Conservation (phyloP, 2,888 invertebrate genomes). For the Hyposoter dolosus region DNA sequence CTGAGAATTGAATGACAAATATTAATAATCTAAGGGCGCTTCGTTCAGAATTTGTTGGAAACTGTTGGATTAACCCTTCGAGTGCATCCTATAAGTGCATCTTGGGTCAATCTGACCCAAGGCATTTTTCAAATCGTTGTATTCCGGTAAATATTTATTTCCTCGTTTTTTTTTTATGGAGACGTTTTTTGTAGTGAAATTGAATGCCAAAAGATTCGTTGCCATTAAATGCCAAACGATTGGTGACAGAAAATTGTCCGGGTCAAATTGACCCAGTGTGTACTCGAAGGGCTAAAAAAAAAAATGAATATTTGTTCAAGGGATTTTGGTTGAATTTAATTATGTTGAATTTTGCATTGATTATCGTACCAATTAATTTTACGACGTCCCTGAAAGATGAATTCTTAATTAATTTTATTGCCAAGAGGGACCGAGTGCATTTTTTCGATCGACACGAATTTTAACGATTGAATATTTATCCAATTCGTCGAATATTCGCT, state of each 20-base stretch:
- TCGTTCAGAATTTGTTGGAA: background rate
- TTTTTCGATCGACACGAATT: constrained; percentile 9
- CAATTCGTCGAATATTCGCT: background rate
- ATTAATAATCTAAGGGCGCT: constrained; percentile 14
- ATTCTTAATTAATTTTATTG: background rate
- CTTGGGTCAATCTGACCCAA: too few species aligned
- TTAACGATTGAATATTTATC: background rate
- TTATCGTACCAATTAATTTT: background rate
- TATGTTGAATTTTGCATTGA: background rate
- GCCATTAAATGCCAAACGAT: too few species aligned
- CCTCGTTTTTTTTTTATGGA: too few species aligned
- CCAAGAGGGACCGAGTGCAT: background rate
- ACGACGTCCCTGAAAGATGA: background rate
- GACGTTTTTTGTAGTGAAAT: too few species aligned
- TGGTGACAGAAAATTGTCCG: too few species aligned
- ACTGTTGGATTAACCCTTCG: background rate
- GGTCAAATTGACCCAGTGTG: too few species aligned
- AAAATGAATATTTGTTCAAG: background rate
- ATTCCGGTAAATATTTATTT: too few species aligned
- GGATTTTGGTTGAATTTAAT: background rate
- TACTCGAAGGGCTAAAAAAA: background rate
- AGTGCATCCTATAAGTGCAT: too few species aligned
- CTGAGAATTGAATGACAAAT: constrained; percentile 50
- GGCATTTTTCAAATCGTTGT: too few species aligned
- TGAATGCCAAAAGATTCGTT: too few species aligned